These are phyloP conservation scores for Timandra comae DNA, from an alignment of 2,888 invertebrate species.

Conservation along the genomic window DNA sequence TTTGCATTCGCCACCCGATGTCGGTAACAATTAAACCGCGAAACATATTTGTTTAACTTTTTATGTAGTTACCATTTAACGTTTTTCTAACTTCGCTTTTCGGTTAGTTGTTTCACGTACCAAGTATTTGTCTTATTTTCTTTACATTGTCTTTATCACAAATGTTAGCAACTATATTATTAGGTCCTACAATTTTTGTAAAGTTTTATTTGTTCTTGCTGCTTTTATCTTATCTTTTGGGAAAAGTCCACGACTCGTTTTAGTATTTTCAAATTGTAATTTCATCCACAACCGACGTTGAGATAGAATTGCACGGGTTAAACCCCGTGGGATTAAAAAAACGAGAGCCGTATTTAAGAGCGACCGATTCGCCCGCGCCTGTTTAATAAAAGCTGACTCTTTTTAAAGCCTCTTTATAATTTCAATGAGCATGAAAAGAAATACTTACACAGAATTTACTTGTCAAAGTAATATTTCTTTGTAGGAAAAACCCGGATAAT, in stretches of 20 bases:
- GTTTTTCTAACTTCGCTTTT: no score
- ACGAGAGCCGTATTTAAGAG: constrained; percentile 4
- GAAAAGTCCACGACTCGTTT: no score
- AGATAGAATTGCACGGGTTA: not conserved
- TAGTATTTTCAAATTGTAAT: no score
- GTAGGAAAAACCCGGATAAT: constrained; percentile 60
- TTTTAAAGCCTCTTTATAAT: constrained; percentile 19
- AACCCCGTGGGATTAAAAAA: constrained; percentile 11
- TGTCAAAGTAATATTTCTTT: constrained; percentile 70
- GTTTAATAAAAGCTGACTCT: constrained; percentile 13
- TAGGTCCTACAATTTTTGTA: no score
- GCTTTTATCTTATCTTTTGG: no score
- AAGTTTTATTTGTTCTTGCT: no score
- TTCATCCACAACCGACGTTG: no score
- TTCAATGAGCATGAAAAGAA: constrained; percentile 49
- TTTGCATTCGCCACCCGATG: constrained; percentile 27
- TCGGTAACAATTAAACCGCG: constrained; percentile 28
- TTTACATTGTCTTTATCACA: no score
- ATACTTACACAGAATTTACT: constrained; percentile 56
- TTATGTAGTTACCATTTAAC: constrained; percentile 1
- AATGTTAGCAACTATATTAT: no score
- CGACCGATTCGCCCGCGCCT: constrained; percentile 3
- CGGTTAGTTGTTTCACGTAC: no score
- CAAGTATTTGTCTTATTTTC: no score
- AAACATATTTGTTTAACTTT: constrained; percentile 8